Evolutionary conservation across 2,797 vertebrate species (phyloP).

Genomic region (Loriculus beryllinus): DNA sequence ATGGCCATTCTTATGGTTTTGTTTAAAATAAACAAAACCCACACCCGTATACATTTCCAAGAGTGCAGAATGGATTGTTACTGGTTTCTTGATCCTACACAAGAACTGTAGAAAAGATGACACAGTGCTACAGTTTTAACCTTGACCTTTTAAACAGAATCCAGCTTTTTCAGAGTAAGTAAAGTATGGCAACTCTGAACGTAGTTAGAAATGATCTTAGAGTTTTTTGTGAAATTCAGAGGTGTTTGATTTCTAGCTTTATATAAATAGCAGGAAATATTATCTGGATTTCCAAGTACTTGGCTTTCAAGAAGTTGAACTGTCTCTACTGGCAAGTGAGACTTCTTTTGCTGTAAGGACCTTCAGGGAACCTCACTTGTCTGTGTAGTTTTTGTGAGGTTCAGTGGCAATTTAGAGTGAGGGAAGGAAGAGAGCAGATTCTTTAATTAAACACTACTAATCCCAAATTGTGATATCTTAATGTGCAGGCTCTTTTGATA

Average conservation of each 20-base stretch:
- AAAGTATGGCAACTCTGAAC: neutral
- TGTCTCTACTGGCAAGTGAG: neutral
- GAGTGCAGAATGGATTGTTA: neutral
- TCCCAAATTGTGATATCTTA: neutral
- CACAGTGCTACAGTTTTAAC: neutral
- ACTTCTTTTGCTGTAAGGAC: neutral
- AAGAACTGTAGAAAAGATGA: neutral
- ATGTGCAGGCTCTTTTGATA: neutral
- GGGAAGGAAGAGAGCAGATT: neutral
- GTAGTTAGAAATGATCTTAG: neutral
- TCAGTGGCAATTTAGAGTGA: neutral
- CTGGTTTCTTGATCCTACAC: neutral
- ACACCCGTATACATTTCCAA: neutral
- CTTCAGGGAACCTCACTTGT: neutral
- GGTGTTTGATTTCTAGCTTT: neutral
- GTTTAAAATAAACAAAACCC: neutral
- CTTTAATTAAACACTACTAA: neutral
- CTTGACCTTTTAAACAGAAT: neutral
- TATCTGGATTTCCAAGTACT: neutral
- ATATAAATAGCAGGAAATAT: too few relatives aligned
- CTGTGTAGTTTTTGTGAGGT: neutral
- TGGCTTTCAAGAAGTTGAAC: neutral
- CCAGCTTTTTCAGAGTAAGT: neutral
- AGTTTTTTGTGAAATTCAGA: neutral
- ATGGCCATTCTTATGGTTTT: neutral